Conservation (phyloP, 1,140 invertebrate species). For the Paraescarpia echinospica region DNA sequence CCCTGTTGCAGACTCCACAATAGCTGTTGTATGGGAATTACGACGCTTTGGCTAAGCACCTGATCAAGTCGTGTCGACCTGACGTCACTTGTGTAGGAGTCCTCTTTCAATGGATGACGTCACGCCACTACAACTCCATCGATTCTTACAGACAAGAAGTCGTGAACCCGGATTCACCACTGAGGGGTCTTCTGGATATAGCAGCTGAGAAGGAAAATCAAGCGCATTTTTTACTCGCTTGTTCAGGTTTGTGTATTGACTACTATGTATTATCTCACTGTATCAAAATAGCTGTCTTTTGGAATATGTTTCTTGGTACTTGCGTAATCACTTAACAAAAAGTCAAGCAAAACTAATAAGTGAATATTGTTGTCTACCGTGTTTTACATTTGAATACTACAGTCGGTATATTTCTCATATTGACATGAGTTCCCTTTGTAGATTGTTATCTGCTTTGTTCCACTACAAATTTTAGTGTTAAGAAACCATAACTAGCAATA, state of each 20-base stretch:
- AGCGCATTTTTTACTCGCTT: slow-evolving; percentile 52
- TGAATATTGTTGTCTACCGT: no score
- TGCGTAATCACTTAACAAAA: no score
- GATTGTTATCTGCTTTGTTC: no score
- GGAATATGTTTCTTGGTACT: no score
- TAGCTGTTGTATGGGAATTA: neutral
- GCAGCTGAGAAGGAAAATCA: slow-evolving; percentile 46
- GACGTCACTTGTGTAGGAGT: slow-evolving; percentile 45
- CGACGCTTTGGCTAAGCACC: neutral
- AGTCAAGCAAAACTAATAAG: no score
- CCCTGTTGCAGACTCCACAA: neutral
- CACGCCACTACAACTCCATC: slow-evolving; percentile 46
- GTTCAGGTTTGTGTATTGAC: slow-evolving; percentile 38
- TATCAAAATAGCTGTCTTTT: no score
- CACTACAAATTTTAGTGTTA: neutral
- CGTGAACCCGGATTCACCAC: slow-evolving; percentile 33
- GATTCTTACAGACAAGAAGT: slow-evolving; percentile 2
- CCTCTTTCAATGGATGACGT: slow-evolving; percentile 51
- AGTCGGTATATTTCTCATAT: neutral
- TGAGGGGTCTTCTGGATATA: slow-evolving; percentile 50
- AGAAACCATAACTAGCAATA: neutral
- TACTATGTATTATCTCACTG: neutral
- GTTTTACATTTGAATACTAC: no score
- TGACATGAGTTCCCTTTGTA: neutral
- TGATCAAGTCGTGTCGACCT: neutral